Evolutionary conservation across 2,888 invertebrate species (phyloP), one percentile per base, ranked within the genome.

Genomic region (Stegophylla sp.): DNA sequence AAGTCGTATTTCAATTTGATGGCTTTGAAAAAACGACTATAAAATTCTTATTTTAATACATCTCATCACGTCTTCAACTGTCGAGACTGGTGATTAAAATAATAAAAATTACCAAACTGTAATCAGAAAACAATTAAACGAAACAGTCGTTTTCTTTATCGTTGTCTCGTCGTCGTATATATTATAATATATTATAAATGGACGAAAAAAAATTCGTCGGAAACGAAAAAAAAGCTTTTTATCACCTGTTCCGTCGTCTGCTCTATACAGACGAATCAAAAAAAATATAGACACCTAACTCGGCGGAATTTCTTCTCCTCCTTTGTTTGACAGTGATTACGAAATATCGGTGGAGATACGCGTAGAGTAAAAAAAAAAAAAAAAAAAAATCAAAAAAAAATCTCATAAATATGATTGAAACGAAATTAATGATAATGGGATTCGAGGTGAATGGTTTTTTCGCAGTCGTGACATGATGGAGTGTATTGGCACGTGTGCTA

Each of bases 361-460:
- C 10, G 56, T 10, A n/a, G 67, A 45, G 23, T 23, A 45, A 10
- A 17, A 9, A 23, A 17, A 7, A 23, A 23, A 41, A 63, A 41
- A 20, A 3, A 9, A 20, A 41, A 56, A 72, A 17, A 53, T 56
- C 56, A 23, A 56, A 34, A 10, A 48, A 20, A 41, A 56, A 72
- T 23, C 71, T 56, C 56, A 23, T 72, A 34, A 10, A 48, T 74
- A 63, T 74, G 61, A 74, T 63, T 48, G 74, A 74, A 74, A 63
- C 74, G 28, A 63, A 63, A 63, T 63, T 73, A 73, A 73, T 45
- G 73, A 63, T 63, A 74, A 74, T 74, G 74, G 34, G 59, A 74
- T 63, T 63, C 34, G 45, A 61, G 48, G 4, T 10, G 73, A 48
- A 51, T 74, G 17, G 20, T 41, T 20, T 63, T 74, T 63, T n/a